phyloP scores from a whole-genome alignment of 1,140 invertebrate species.

The Spodoptera frugiperda region DNA sequence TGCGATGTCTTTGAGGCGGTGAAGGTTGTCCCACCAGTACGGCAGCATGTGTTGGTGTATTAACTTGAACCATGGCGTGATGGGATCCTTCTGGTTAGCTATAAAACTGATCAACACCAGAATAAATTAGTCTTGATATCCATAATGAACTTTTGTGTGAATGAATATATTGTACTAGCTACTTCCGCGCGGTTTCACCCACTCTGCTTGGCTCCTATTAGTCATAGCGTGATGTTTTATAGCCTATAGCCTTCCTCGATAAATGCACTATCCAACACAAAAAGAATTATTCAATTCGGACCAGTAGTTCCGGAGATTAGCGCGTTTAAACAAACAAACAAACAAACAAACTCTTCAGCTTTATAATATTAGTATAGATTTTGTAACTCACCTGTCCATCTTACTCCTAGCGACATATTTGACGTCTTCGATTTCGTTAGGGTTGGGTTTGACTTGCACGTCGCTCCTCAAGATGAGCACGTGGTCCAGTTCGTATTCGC shows the following conservation, averaged over 20 bases:
- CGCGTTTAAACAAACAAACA: too few relatives aligned
- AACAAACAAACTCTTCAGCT: too few relatives aligned
- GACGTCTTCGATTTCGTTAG: conserved; percentile 13
- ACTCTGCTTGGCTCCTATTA: too few relatives aligned
- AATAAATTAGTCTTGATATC: background rate
- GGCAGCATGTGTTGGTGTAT: background rate
- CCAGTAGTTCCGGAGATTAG: too few relatives aligned
- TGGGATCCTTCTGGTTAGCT: background rate
- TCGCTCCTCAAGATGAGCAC: conserved; percentile 14
- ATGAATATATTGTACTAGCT: too few relatives aligned
- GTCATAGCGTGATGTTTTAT: too few relatives aligned
- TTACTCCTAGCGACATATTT: conserved; percentile 10
- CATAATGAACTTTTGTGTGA: too few relatives aligned
- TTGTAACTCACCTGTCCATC: background rate
- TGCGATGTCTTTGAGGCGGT: conserved; percentile 23
- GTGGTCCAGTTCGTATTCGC: conserved; percentile 24
- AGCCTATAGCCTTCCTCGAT: too few relatives aligned
- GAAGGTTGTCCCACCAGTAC: conserved; percentile 34
- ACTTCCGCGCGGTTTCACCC: too few relatives aligned
- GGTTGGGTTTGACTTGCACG: conserved; percentile 24
- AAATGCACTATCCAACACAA: too few relatives aligned
- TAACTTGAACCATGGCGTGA: conserved; percentile 35
- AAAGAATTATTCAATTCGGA: too few relatives aligned
- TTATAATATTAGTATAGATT: too few relatives aligned
- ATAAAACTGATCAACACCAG: background rate